These are phyloP conservation scores for Cynopterus sphinx DNA, from an alignment of 2,797 vertebrate species.

Conservation along the genomic window DNA sequence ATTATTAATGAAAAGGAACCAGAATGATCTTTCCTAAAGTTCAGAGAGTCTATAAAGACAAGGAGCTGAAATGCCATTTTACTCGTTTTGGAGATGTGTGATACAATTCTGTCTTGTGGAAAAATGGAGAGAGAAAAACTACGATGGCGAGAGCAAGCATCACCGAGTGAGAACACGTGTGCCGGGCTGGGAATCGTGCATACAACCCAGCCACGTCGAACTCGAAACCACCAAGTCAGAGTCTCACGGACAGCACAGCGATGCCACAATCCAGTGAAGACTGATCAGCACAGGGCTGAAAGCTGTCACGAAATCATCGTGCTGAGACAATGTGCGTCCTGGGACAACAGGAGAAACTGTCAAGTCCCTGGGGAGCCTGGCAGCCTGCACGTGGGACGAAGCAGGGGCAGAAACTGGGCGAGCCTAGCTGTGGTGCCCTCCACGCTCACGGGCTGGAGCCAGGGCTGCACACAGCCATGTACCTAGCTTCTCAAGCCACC, in stretches of 20 bases:
- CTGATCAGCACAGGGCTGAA: background rate
- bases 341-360: background rate
- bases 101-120: conserved; percentile 88
- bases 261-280: background rate
- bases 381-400: background rate
- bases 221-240: background rate
- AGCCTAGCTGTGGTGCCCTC: background rate
- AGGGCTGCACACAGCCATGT: background rate
- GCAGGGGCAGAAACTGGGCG: background rate
- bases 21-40: conserved; percentile 91
- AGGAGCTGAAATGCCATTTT: conserved; percentile 90
- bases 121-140: conserved; percentile 79
- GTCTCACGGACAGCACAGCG: background rate
- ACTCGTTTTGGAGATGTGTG: conserved; percentile 89
- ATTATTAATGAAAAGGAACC: conserved; percentile 92
- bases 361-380: background rate
- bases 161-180: accelerated
- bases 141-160: background rate
- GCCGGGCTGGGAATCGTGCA: accelerated
- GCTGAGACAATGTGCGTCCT: background rate
- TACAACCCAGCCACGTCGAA: accelerated
- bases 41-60: conserved; percentile 92
- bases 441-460: background rate
- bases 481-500: background rate
- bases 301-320: background rate